Conservation (phyloP, 2,888 invertebrate genomes). For the Cryptophagus acutangulus region DNA sequence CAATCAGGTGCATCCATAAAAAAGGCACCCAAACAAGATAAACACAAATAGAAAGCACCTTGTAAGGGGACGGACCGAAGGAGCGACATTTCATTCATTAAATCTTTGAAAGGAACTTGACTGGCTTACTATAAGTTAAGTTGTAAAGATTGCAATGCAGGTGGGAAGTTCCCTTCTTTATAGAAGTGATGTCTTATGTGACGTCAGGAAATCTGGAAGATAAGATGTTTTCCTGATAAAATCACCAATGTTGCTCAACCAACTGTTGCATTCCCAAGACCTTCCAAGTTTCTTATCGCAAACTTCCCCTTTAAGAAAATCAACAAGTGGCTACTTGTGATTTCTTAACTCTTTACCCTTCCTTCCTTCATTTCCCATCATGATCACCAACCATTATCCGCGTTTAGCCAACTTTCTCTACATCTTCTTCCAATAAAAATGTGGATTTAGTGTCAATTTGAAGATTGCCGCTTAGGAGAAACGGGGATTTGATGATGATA, state of each 20-base stretch:
- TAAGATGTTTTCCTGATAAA: no score
- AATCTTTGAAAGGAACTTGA: conserved; percentile 2
- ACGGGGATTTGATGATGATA: conserved; percentile 18
- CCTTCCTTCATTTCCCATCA: conserved; percentile 9
- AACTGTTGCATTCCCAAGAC: conserved; percentile 22
- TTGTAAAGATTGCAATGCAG: neutral
- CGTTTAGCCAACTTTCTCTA: conserved; percentile 10
- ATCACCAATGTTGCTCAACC: no score
- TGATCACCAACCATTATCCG: conserved; percentile 9
- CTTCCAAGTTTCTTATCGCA: conserved; percentile 20
- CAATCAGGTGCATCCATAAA: no score
- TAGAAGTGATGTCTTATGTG: no score
- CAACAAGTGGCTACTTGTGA: conserved; percentile 36
- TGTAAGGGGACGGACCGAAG: conserved; percentile 3
- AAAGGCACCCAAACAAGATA: no score
- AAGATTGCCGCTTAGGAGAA: no score
- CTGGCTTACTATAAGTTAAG: neutral
- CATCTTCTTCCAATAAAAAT: conserved; percentile 3
- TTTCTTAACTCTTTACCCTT: conserved; percentile 29
- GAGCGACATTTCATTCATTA: conserved; percentile 1
- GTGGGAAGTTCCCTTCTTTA: neutral
- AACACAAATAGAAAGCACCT: no score
- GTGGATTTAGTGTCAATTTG: no score
- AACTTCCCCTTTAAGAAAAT: conserved; percentile 27
- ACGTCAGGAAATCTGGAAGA: no score